Evolutionary conservation across 2,888 invertebrate species (phyloP), one percentile per base, ranked within the genome.

Genomic region (Apotomis betuletana): DNA sequence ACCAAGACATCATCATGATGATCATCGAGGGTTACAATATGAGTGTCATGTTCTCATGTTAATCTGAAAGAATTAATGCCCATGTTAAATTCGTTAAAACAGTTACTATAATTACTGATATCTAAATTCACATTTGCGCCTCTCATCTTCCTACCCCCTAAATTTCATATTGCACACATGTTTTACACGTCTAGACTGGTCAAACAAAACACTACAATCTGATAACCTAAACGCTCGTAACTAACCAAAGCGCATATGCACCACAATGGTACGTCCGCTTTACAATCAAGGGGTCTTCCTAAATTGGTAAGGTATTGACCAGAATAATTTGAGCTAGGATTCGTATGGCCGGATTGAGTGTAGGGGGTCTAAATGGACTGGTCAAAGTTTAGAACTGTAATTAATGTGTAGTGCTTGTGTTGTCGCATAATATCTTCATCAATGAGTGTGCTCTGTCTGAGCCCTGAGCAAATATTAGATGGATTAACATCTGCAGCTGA

Each of bases 371-470:
- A 9, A 6, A n/a, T 62, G 10, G 51, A 36, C 36, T 62, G 64
- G 12, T 55, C 27, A 46, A 44, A 3, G 36, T 41, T 44, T 54
- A 69, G 36, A 49, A 51, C 41, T 60, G 70, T 71, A 71, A 71
- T 71, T 71, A 71, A 67, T 71, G 67, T 67, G 61, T 49, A 71
- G 70, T 61, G 59, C 51, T 52, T 60, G 46, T 71, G 67, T 57
- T 67, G 55, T 55, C 61, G 70, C 61, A 71, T 71, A 71, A 71
- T 67, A 67, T 70, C 70, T 70, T 67, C 67, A 60, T 67, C 70
- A 61, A 67, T 67, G 70, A 70, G 52, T 54, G 15, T 65, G 58
- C 27, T 12, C 49, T 61, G 70, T 71, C 70, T 67, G 67, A 61
- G 70, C 51, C 67, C 38, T 60, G 57, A 41, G 70, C 57, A 67